These are phyloP conservation scores for Zaprionus lineosus DNA, from an alignment of 2,888 invertebrate species.

Conservation along the genomic window DNA sequence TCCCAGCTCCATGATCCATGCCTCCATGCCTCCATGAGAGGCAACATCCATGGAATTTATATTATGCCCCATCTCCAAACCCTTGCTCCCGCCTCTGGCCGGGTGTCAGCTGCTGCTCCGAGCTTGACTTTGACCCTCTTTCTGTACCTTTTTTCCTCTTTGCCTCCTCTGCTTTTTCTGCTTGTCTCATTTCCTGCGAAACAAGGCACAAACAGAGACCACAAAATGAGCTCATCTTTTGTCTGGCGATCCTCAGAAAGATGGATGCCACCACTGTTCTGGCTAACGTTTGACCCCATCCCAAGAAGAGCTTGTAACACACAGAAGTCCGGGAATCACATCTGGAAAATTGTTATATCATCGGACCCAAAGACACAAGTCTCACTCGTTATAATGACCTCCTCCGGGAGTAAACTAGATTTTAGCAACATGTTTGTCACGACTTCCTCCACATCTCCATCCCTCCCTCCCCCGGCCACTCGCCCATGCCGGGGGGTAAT, in stretches of 20 bases:
- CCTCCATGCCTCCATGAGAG: too few species aligned
- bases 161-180: slow-evolving; percentile 31
- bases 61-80: slow-evolving; percentile 31
- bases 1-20: slow-evolving; percentile 20
- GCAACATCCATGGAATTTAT: slow-evolving; percentile 46
- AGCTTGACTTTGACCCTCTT: slow-evolving; percentile 13
- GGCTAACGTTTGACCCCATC: slow-evolving; percentile 27
- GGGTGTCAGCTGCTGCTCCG: slow-evolving; percentile 17
- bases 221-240: slow-evolving; percentile 33
- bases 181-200: slow-evolving; percentile 75
- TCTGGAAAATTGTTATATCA: slow-evolving; percentile 23
- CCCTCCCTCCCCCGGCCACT: not conserved
- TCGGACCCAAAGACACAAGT: slow-evolving; percentile 8
- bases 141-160: slow-evolving; percentile 27
- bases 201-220: slow-evolving; percentile 51
- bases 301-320: slow-evolving; percentile 22
- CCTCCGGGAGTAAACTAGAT: slow-evolving; percentile 5
- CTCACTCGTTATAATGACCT: not conserved
- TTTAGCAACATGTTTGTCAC: not conserved
- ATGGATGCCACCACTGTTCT: too few species aligned
- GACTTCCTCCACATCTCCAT: too few species aligned
- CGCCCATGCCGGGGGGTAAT: not conserved
- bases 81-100: too few species aligned
- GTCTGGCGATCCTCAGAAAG: slow-evolving; percentile 3
- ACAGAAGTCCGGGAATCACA: not conserved